Base-by-base conservation (phyloP, 2,888 invertebrate genomes). In the Dorcus parallelipipedus region DNA sequence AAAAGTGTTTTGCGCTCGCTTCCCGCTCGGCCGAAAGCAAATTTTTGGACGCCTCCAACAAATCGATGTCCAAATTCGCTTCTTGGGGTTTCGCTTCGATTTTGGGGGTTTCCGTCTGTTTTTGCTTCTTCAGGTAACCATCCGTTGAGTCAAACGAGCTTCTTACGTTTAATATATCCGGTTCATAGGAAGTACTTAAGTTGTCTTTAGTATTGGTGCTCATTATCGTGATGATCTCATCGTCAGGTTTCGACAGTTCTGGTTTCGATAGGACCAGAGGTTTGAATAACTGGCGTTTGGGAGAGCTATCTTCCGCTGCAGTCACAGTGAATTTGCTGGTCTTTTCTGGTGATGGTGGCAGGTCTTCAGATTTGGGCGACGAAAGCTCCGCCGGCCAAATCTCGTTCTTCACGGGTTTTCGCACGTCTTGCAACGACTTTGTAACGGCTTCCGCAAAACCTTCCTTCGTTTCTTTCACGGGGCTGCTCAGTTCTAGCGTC, bases 11-110 rank as follows among this genome's bases (percentile, higher is more conserved):
- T 3, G 40, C 50, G 45, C 55, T 61, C 3, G 60, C 60, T 8
- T 59, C 53, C 68, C 73, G 54, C 66, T 78, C 78, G 2, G 74
- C 73, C 45, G 70, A 69, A 47, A 77, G 63, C 63, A 77, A 75
- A 59, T 72, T 69, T 49, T 69, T 66, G 0, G 74, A 75, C 9
- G 67, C 65, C 45, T 67, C 64, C 10, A 63, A 49, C 14, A 26
- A 33, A 26, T 8, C 9, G 9, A 9, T 9, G 17, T 17, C 20
- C 3, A 10, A 14, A 10, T 7, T 39, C 7, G 23, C 10, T 39
- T 7, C n/a, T 42, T 14, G 10, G 6, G 42, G 42, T 10, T 41
- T 41, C 9, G 42, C 42, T 1, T 42, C 14, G 7, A 42, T 42
- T 42, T 42, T 42, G 14, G 42, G 10, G 4, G 42, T 14, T 7